These are phyloP conservation scores for Albula glossodonta DNA, from an alignment of 2,113 vertebrate genomes.

Conservation along the genomic window DNA sequence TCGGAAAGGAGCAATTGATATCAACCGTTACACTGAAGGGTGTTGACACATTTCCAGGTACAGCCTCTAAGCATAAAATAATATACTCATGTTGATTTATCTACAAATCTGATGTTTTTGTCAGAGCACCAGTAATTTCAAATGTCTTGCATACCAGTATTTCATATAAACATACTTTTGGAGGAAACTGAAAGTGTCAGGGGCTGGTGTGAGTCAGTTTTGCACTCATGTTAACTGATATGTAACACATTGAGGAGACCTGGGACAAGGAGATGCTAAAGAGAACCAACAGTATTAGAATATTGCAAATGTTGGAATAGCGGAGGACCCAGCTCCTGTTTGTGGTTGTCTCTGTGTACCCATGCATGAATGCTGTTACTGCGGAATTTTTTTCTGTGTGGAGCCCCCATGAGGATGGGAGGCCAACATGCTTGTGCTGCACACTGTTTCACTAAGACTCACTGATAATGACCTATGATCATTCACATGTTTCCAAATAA, in stretches of 20 bases:
- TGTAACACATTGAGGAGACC: background rate
- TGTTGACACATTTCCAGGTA: too few relatives aligned
- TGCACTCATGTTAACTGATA: background rate
- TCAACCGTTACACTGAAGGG: too few relatives aligned
- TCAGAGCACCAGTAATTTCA: too few relatives aligned
- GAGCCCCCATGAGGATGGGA: background rate
- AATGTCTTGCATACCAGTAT: background rate
- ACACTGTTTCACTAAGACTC: conserved; percentile 24
- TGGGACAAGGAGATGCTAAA: background rate
- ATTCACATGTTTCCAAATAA: conserved; percentile 32
- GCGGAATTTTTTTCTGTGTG: conserved; percentile 9
- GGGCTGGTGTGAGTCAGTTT: background rate
- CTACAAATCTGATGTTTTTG: background rate
- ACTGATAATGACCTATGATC: conserved; percentile 25
- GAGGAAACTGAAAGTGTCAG: background rate
- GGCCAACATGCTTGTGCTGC: conserved; percentile 31
- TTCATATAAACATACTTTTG: background rate
- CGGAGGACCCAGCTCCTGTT: conserved; percentile 13
- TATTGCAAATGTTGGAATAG: conserved; percentile 11
- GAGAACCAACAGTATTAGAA: background rate
- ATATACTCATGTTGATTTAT: too few relatives aligned
- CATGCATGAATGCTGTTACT: conserved; percentile 20
- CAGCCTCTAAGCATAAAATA: too few relatives aligned
- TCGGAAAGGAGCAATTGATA: too few relatives aligned
- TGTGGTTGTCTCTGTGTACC: conserved; percentile 24